Base-by-base conservation (phyloP, 2,888 invertebrate species). In the Sabellastarte sp. region DNA sequence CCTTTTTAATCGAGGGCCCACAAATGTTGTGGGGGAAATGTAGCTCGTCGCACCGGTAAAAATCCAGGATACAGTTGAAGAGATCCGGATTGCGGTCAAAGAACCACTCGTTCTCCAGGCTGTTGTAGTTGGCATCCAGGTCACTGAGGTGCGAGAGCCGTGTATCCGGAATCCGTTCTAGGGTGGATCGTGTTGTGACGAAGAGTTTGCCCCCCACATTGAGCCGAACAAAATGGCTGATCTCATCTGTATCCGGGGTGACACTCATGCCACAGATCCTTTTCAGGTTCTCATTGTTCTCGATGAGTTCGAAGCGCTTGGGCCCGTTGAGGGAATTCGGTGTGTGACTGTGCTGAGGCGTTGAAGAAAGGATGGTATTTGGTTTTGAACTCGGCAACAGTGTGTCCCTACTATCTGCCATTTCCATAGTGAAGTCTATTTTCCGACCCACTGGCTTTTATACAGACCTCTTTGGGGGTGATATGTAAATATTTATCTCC, bases 1-100 rank as follows among this genome's bases (percentile, higher is more conserved):
- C 77, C 30, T 71, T 71, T 56, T 69, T 63, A 5, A 76, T 68
- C n/a, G 72, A 64, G 1, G 71, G 70, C 2, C 75, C 74, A 60
- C 77, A 77, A 57, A 72, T 67, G 59, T 73, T 72, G 26, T 72
- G 71, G 2, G 77, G 76, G 10, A 77, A 50, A 59, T 77, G 77
- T 2, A 77, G 67, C 30, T 71, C 69, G 41, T 69, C 71, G 15
- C 63, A 63, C 33, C 77, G 69, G 61, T 74, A 76, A 32, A 70
- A 67, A 60, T 76, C 75, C 50, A 77, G 63, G 26, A 77, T 65
- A 56, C 52, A 64, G 50, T 72, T 70, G 62, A 77, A 72, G n/a
- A 76, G 32, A 51, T 63, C 61, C 2, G 74, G 73, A 59, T 75
- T 75, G 31, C 77, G 64, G 66, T 76, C 77, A 33, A 75, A 77